phyloP scores from a whole-genome alignment of 1,140 invertebrate genomes.

The Helicoverpa armigera region DNA sequence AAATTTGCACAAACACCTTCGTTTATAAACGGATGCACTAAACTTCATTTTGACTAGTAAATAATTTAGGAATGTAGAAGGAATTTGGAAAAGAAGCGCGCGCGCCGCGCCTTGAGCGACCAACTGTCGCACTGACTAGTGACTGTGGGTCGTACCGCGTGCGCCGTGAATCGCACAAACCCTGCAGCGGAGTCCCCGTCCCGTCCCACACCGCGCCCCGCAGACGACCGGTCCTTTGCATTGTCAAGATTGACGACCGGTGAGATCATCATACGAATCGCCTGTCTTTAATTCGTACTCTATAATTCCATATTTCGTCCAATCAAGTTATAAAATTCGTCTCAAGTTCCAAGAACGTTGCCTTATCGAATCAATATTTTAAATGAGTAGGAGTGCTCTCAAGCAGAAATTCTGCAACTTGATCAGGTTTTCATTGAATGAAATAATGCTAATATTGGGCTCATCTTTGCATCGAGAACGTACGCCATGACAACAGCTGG shows the following conservation, averaged over 20 bases:
- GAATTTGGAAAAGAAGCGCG: constrained; percentile 68
- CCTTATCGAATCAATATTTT: constrained; percentile 21
- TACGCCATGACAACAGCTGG: constrained; percentile 69
- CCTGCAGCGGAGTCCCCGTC: constrained; percentile 74
- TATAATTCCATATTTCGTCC: constrained; percentile 57
- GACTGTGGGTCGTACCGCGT: constrained; percentile 62
- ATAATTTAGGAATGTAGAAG: constrained; percentile 67
- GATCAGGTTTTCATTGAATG: not conserved
- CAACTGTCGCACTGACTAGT: constrained; percentile 79
- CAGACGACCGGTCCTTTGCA: constrained; percentile 80
- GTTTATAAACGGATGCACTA: constrained; percentile 56
- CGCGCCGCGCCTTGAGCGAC: constrained; percentile 80
- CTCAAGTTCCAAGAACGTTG: constrained; percentile 36
- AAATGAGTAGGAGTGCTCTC: not conserved
- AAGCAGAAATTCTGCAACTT: constrained; percentile 1
- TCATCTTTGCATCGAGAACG: constrained; percentile 14
- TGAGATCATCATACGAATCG: constrained; percentile 80
- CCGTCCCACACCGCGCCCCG: constrained; percentile 68
- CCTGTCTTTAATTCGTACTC: constrained; percentile 71
- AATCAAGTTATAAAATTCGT: constrained; percentile 38
- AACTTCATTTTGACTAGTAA: constrained; percentile 76
- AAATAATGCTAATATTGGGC: constrained; percentile 28
- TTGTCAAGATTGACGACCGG: constrained; percentile 84
- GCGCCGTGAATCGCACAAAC: constrained; percentile 75
- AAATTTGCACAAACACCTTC: constrained; percentile 62